These are phyloP conservation scores for Siniperca undulata DNA, from an alignment of 2,797 vertebrate genomes.

Conservation along the genomic window DNA sequence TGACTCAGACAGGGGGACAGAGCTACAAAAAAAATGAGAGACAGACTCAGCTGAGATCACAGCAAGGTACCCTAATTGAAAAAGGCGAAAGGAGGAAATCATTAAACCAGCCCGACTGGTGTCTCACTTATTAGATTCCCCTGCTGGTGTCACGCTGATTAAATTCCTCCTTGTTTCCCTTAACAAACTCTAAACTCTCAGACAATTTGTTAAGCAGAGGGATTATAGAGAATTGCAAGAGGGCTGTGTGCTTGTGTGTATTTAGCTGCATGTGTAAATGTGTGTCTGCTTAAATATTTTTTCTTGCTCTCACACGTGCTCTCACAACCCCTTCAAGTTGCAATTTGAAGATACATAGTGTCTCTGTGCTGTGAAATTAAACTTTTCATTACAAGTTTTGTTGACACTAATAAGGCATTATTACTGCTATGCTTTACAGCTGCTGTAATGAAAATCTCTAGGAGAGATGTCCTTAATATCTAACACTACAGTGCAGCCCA, in stretches of 20 bases:
- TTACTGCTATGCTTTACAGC: slow-evolving; percentile 41
- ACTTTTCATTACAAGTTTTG: slow-evolving; percentile 31
- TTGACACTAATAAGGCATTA: slow-evolving; percentile 48
- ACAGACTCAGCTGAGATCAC: slow-evolving; percentile 72
- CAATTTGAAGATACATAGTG: slow-evolving; percentile 13
- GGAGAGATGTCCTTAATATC: slow-evolving; percentile 28
- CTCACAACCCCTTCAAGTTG: slow-evolving; percentile 10
- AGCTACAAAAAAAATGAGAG: slow-evolving; percentile 43
- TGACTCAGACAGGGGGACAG: slow-evolving; percentile 46
- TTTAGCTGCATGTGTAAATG: slow-evolving; percentile 38
- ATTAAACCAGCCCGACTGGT: slow-evolving; percentile 82
- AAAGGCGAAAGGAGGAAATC: slow-evolving; percentile 77
- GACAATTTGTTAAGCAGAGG: slow-evolving; percentile 73
- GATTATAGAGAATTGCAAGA: slow-evolving; percentile 59
- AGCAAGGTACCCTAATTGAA: slow-evolving; percentile 78
- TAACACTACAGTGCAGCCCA: slow-evolving; percentile 11
- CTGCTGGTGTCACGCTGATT: slow-evolving; percentile 23
- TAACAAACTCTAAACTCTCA: slow-evolving; percentile 80
- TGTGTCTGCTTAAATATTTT: slow-evolving; percentile 9
- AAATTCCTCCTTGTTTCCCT: slow-evolving; percentile 78
- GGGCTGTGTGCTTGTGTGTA: slow-evolving; percentile 22
- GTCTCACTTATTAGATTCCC: slow-evolving; percentile 41
- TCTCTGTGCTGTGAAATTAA: slow-evolving; percentile 20
- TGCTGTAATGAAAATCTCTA: slow-evolving; percentile 33
- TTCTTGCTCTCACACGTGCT: slow-evolving; percentile 7